Evolutionary conservation across 2,888 invertebrate genomes (phyloP).

Genomic region (Cylloceria caligata): DNA sequence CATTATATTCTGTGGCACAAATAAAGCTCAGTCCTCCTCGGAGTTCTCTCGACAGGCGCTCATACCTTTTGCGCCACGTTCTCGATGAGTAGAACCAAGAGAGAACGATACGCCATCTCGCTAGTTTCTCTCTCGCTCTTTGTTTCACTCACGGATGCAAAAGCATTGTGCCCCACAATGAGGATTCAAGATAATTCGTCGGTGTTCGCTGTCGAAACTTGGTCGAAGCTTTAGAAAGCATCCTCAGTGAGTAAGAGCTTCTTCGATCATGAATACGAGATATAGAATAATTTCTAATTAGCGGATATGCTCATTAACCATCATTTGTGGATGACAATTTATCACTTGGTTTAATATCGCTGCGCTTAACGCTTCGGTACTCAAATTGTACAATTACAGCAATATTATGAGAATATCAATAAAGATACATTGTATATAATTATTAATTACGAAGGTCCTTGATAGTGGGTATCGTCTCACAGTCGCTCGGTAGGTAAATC

Average conservation of each 20-base stretch:
- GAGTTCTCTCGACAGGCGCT: too few relatives aligned
- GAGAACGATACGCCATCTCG: too few relatives aligned
- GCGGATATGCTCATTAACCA: slow-evolving; percentile 1
- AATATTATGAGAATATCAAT: background rate
- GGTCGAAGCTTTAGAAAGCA: too few relatives aligned
- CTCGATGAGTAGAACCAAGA: too few relatives aligned
- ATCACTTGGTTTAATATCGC: background rate
- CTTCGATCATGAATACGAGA: background rate
- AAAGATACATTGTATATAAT: too few relatives aligned
- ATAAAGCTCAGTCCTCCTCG: too few relatives aligned
- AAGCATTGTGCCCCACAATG: too few relatives aligned
- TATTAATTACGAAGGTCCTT: too few relatives aligned
- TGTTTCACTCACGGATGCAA: too few relatives aligned
- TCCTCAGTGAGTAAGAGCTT: too few relatives aligned
- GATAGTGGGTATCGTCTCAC: background rate
- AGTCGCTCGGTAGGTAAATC: background rate
- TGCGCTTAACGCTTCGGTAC: background rate
- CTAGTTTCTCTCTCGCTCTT: too few relatives aligned
- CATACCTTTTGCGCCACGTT: too few relatives aligned
- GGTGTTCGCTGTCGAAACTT: background rate
- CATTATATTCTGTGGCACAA: background rate
- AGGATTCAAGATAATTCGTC: background rate
- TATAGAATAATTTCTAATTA: background rate
- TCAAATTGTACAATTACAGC: background rate
- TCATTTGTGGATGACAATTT: background rate